These are phyloP conservation scores for Corynorhinus townsendii DNA, from an alignment of 2,113 vertebrate species.

Conservation along the genomic window DNA sequence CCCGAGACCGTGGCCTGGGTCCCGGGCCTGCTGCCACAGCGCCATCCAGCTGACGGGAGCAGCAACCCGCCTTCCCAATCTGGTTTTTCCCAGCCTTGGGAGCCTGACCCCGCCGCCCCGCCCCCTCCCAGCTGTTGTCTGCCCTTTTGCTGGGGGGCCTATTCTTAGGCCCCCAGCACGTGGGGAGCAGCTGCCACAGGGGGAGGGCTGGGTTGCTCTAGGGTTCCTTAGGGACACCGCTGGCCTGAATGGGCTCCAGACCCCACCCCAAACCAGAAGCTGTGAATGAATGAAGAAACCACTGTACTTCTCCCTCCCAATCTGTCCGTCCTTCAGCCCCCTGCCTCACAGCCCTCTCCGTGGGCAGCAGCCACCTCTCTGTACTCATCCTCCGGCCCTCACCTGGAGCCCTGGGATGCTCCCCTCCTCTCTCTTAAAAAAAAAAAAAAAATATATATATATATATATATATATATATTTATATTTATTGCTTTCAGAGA, in stretches of 20 bases:
- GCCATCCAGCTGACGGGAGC: background rate
- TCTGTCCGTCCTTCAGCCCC: background rate
- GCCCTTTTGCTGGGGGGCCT: conserved; percentile 68
- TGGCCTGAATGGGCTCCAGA: background rate
- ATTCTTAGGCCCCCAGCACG: conserved; percentile 69
- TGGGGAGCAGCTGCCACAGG: conserved; percentile 50
- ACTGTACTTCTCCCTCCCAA: background rate
- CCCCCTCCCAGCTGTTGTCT: conserved; percentile 72
- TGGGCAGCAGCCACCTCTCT: too few relatives aligned
- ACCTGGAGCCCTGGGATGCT: background rate
- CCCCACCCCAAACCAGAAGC: background rate
- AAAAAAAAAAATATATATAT: too few relatives aligned
- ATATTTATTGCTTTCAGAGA: too few relatives aligned
- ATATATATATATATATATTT: too few relatives aligned
- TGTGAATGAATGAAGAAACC: background rate
- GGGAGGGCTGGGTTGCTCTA: background rate
- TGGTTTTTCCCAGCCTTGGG: background rate
- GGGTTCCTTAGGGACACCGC: conserved; percentile 52
- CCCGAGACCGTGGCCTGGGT: background rate
- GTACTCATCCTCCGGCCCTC: background rate
- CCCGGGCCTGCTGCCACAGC: background rate
- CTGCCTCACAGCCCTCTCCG: background rate
- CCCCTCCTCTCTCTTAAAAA: background rate
- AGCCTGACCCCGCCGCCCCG: background rate
- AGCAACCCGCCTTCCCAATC: background rate